These are phyloP conservation scores for Bombycilla garrulus DNA, from an alignment of 2,113 vertebrate genomes.

Conservation along the genomic window DNA sequence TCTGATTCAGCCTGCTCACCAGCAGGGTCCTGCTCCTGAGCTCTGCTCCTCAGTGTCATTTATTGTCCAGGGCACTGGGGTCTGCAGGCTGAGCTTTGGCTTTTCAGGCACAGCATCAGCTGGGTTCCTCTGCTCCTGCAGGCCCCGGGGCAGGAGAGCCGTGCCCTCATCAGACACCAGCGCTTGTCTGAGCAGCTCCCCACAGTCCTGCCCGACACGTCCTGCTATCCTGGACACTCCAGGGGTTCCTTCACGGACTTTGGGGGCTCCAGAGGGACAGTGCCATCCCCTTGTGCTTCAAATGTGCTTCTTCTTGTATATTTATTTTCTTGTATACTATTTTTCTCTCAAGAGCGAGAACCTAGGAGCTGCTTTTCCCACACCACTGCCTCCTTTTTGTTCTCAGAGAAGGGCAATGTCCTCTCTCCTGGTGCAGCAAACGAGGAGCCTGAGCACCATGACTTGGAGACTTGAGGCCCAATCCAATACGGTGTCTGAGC, in stretches of 20 bases:
- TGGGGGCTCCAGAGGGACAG: neutral
- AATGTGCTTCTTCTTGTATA: rapidly evolving
- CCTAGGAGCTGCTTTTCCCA: neutral
- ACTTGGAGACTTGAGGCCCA: neutral
- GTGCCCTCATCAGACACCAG: rapidly evolving
- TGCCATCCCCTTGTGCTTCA: neutral
- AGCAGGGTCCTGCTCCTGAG: neutral
- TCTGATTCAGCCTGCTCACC: rapidly evolving
- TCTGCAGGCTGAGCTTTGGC: neutral
- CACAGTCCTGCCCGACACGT: rapidly evolving
- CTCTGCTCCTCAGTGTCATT: neutral
- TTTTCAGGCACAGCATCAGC: neutral
- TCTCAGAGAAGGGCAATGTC: neutral
- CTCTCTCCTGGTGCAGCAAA: neutral
- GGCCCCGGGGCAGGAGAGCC: rapidly evolving
- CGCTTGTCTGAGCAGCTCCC: neutral
- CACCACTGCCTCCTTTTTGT: neutral
- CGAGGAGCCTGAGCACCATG: neutral
- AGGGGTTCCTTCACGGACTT: neutral
- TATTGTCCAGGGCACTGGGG: rapidly evolving
- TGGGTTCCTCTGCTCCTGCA: neutral
- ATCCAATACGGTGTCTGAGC: neutral
- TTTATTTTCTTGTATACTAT: too few relatives aligned
- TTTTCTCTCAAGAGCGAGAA: rapidly evolving
- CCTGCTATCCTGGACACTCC: neutral